A percentile compares a stretch with the other conserved stretches of the same genome.
phyloP scores from a whole-genome alignment of 2,888 invertebrate species.

The Cryptocheilus praepositus region DNA sequence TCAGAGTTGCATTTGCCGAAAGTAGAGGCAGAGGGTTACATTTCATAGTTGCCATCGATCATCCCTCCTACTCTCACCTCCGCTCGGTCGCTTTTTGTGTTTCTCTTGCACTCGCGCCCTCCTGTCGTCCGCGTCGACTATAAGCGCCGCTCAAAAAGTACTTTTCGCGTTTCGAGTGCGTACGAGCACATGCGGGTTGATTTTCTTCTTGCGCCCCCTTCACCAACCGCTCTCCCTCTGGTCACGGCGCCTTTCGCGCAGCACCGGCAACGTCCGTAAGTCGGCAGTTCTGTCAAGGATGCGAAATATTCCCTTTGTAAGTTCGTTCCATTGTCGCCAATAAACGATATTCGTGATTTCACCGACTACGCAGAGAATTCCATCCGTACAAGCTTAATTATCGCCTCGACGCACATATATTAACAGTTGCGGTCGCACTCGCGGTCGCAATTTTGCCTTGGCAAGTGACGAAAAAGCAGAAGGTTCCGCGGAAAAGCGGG shows the following conservation, averaged over 20 bases:
- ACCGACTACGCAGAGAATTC: no score
- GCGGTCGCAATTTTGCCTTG: no score
- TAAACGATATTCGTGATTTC: no score
- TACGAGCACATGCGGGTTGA: constrained; percentile 67
- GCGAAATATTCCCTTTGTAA: no score
- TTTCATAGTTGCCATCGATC: constrained; percentile 59
- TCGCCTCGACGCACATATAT: no score
- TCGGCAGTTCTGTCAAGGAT: no score
- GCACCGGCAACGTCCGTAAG: no score
- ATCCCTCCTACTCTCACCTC: constrained; percentile 8
- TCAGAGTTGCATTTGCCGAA: constrained; percentile 63
- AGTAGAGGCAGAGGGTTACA: constrained; percentile 58
- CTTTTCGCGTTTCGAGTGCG: constrained; percentile 64
- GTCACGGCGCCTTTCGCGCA: no score
- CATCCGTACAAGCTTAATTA: no score
- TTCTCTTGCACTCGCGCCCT: constrained; percentile 5
- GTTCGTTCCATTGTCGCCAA: no score
- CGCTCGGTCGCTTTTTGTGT: not conserved
- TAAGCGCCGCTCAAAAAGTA: constrained; percentile 55
- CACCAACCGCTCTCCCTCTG: constrained; percentile 5
- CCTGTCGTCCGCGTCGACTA: constrained; percentile 24
- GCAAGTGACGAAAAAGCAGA: no score
- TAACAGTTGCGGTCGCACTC: no score
- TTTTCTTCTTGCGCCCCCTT: constrained; percentile 56
- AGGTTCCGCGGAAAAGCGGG: constrained; percentile 6